These are phyloP conservation scores for Drosophila falleni DNA, from an alignment of 2,888 invertebrate species.

Conservation along the genomic window DNA sequence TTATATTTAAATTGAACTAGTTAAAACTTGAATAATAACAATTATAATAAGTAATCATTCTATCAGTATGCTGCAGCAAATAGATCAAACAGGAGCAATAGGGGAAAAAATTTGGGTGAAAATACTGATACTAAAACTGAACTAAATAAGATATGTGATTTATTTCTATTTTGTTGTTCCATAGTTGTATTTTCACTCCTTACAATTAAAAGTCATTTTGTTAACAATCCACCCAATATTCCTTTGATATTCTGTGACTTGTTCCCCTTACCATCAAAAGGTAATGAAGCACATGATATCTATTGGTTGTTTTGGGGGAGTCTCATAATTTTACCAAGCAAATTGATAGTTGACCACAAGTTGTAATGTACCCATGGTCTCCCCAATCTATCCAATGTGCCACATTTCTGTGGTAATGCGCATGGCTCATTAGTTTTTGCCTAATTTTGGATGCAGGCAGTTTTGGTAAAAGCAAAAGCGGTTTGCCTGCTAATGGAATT, in stretches of 20 bases:
- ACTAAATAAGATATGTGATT: too few relatives aligned
- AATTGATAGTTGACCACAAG: slow-evolving; percentile 61
- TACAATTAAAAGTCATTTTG: slow-evolving; percentile 10
- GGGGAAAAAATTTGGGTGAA: too few relatives aligned
- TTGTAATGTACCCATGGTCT: slow-evolving; percentile 21
- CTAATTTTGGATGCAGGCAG: slow-evolving; percentile 72
- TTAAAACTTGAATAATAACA: too few relatives aligned
- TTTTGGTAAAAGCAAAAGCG: slow-evolving; percentile 10
- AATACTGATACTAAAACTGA: too few relatives aligned
- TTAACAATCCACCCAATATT: not conserved
- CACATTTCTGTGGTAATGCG: slow-evolving; percentile 55
- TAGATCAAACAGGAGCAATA: too few relatives aligned
- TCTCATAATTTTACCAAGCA: slow-evolving; percentile 36
- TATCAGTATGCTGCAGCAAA: too few relatives aligned
- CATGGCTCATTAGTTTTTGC: slow-evolving; percentile 76
- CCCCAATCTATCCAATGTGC: slow-evolving; percentile 10
- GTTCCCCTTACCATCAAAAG: not conserved
- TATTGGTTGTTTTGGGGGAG: slow-evolving; percentile 4
- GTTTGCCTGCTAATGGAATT: slow-evolving; percentile 78
- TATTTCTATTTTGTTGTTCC: too few relatives aligned
- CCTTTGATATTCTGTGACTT: slow-evolving; percentile 1
- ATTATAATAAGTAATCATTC: too few relatives aligned
- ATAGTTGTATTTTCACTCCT: too few relatives aligned
- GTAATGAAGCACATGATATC: slow-evolving; percentile 56
- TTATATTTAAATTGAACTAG: too few relatives aligned